Evolutionary conservation across 1,140 invertebrate species (phyloP).

Genomic region (Drosophila repletoides): DNA sequence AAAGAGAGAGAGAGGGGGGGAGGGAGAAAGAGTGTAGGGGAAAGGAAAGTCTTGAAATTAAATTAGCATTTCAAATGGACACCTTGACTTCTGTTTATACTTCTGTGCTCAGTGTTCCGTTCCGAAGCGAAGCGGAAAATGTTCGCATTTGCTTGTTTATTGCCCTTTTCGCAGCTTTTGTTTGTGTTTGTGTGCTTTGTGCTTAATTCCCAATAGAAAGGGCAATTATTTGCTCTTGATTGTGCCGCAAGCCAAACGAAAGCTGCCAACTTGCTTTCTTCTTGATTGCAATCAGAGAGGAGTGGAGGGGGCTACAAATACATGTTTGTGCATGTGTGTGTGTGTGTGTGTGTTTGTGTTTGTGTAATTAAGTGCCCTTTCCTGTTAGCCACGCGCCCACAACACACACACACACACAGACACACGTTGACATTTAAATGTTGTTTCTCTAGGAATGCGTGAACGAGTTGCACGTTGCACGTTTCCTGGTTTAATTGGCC

Average conservation of each 20-base stretch:
- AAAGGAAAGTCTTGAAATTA: no score
- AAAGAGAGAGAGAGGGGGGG: no score
- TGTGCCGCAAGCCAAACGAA: conserved; percentile 10
- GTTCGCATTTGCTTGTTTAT: background rate
- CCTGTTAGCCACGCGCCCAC: background rate
- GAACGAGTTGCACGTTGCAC: conserved; percentile 22
- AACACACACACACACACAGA: background rate
- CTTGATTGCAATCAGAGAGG: conserved; percentile 8
- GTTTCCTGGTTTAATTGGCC: conserved; percentile 44
- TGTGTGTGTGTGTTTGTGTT: background rate
- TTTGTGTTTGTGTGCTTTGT: conserved; percentile 7
- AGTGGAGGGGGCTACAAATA: background rate
- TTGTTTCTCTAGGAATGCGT: conserved; percentile 18
- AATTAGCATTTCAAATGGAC: conserved; percentile 29
- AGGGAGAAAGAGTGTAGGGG: no score
- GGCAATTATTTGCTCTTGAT: conserved; percentile 27
- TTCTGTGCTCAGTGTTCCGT: background rate
- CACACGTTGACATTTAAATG: conserved; percentile 16
- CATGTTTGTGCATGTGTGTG: background rate
- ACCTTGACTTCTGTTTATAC: conserved; percentile 24
- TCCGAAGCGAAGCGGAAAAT: conserved; percentile 6
- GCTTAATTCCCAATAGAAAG: conserved; percentile 14
- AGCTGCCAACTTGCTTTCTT: background rate
- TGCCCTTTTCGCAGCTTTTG: conserved; percentile 12
- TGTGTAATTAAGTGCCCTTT: background rate